Evolutionary conservation across 2,113 vertebrate genomes (phyloP).

Genomic region (Tylochromis polylepis): DNA sequence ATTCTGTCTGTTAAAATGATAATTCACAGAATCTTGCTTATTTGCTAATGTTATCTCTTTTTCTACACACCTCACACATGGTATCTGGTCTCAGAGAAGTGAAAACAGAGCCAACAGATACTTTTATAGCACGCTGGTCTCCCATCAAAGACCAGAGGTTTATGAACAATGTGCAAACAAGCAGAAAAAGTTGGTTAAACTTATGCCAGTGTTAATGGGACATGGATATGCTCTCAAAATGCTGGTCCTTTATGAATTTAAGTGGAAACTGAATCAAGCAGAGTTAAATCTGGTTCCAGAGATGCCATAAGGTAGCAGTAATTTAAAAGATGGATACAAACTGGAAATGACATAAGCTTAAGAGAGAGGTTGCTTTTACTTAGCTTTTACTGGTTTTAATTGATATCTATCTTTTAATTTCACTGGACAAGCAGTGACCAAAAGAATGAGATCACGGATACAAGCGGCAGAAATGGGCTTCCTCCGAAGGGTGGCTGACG

Average conservation of each 20-base stretch:
- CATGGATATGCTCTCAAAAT: neutral
- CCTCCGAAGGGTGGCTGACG: too few species aligned
- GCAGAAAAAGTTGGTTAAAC: neutral
- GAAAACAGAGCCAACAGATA: neutral
- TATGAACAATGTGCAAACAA: neutral
- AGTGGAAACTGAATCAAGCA: neutral
- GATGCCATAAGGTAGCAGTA: neutral
- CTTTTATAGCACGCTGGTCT: neutral
- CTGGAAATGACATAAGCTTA: neutral
- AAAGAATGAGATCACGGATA: too few species aligned
- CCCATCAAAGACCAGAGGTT: neutral
- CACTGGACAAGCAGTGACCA: neutral
- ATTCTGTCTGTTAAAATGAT: neutral
- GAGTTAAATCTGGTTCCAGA: neutral
- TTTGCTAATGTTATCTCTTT: neutral
- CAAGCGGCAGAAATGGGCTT: too few species aligned
- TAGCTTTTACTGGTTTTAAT: neutral
- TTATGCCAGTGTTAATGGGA: neutral
- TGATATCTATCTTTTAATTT: neutral
- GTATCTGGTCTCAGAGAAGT: neutral
- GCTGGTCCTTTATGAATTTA: neutral
- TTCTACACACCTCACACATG: neutral
- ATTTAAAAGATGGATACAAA: neutral
- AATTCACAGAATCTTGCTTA: neutral
- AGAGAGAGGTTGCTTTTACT: neutral